Conservation (phyloP, 2,888 invertebrate genomes). For the Apamea anceps region DNA sequence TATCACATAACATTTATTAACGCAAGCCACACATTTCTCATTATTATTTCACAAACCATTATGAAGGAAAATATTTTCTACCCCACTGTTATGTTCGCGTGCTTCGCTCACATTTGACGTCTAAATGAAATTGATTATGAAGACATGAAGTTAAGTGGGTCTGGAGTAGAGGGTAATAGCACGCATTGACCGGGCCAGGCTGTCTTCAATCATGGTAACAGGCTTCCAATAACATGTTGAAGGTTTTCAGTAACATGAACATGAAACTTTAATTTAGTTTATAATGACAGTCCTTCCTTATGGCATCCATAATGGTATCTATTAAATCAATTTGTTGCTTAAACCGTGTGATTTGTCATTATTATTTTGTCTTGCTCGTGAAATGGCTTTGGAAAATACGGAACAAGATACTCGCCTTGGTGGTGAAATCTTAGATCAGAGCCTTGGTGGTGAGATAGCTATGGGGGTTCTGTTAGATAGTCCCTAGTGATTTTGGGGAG, state of each 20-base stretch:
- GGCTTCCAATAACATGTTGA: slow-evolving; percentile 45
- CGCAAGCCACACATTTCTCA: slow-evolving; percentile 25
- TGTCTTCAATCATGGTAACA: slow-evolving; percentile 30
- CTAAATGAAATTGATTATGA: slow-evolving; percentile 48
- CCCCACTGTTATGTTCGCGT: slow-evolving; percentile 36
- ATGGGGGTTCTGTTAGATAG: neutral
- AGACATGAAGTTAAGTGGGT: slow-evolving; percentile 42
- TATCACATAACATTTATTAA: slow-evolving; percentile 23
- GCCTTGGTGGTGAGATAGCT: neutral
- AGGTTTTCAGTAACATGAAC: slow-evolving; percentile 16
- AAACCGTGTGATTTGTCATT: slow-evolving; percentile 22
- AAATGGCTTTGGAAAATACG: slow-evolving; percentile 11
- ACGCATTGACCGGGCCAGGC: slow-evolving; percentile 15
- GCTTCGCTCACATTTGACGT: slow-evolving; percentile 43
- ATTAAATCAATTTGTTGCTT: slow-evolving; percentile 29
- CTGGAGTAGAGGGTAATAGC: slow-evolving; percentile 21
- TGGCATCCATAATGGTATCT: slow-evolving; percentile 11
- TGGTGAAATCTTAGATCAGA: neutral
- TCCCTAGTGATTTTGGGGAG: too few species aligned
- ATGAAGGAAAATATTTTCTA: slow-evolving; percentile 37
- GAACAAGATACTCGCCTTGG: slow-evolving; percentile 20
- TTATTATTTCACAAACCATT: slow-evolving; percentile 33
- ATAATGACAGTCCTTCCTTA: slow-evolving; percentile 29
- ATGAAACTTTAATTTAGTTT: slow-evolving; percentile 25
- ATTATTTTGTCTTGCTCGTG: slow-evolving; percentile 7